These are phyloP conservation scores for Abramis brama DNA, from an alignment of 2,113 vertebrate genomes.

Conservation along the genomic window DNA sequence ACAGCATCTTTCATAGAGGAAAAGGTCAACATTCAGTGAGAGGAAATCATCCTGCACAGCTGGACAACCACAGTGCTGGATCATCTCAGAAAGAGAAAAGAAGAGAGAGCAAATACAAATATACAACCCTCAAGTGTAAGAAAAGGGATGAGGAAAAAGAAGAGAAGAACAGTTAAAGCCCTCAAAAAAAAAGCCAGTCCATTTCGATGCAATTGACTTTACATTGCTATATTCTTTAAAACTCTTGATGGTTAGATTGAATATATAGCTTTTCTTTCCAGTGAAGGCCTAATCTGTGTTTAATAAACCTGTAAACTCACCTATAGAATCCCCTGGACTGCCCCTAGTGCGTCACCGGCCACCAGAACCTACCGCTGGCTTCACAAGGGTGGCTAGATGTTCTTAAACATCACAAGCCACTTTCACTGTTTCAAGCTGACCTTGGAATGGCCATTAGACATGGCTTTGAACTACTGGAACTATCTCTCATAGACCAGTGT, in stretches of 20 bases:
- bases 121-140: slow-evolving; percentile 32
- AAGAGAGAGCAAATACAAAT: slow-evolving; percentile 36
- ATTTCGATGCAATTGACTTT: background rate
- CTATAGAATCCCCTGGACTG: slow-evolving; percentile 59
- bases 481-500: slow-evolving; percentile 44
- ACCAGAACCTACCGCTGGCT: slow-evolving; percentile 64
- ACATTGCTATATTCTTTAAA: background rate
- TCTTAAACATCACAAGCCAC: slow-evolving; percentile 71
- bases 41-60: slow-evolving; percentile 68
- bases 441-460: slow-evolving; percentile 68
- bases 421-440: slow-evolving; percentile 60
- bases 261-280: slow-evolving; percentile 40
- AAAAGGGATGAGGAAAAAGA: background rate
- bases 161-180: background rate
- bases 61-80: slow-evolving; percentile 58
- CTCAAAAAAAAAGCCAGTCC: slow-evolving; percentile 25
- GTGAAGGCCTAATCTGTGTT: slow-evolving; percentile 67
- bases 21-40: slow-evolving; percentile 75
- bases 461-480: slow-evolving; percentile 54
- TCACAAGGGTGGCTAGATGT: slow-evolving; percentile 62
- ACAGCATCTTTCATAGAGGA: slow-evolving; percentile 57
- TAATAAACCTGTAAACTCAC: slow-evolving; percentile 67
- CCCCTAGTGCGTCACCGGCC: slow-evolving; percentile 58
- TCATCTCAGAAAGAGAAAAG: slow-evolving; percentile 44
- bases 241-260: background rate